These are phyloP conservation scores for Onychomys leucogaster DNA, from an alignment of 2,797 vertebrate species.

Conservation along the genomic window DNA sequence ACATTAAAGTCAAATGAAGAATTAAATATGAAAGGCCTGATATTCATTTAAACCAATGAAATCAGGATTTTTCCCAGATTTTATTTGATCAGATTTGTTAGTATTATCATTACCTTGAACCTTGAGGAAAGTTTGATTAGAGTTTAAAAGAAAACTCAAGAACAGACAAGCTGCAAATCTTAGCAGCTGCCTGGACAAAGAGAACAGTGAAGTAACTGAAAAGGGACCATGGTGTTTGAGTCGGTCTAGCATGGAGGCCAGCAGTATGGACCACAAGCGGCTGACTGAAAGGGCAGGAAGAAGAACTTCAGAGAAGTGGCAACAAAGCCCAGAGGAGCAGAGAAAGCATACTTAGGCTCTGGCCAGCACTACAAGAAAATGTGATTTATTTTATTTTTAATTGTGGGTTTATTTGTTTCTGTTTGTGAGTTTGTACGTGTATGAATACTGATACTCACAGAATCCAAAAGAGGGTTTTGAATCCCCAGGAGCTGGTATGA, in stretches of 20 bases:
- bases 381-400: neutral
- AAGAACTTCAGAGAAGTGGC: neutral
- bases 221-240: neutral
- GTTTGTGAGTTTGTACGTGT: neutral
- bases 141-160: neutral
- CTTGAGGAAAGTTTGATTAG: neutral
- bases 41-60: neutral
- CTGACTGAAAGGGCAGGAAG: neutral
- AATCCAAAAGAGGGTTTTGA: neutral
- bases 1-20: conserved; percentile 25
- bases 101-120: neutral
- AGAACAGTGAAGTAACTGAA: neutral
- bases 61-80: neutral
- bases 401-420: neutral
- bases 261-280: neutral
- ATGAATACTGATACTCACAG: neutral
- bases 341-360: neutral
- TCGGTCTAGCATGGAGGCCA: neutral
- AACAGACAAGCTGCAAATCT: neutral
- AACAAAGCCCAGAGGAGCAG: neutral
- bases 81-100: neutral
- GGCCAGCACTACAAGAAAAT: neutral
- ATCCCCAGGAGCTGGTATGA: neutral
- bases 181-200: neutral
- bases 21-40: neutral